Conservation (phyloP, 1,140 invertebrate genomes). For the Hylaeus anthracinus region DNA sequence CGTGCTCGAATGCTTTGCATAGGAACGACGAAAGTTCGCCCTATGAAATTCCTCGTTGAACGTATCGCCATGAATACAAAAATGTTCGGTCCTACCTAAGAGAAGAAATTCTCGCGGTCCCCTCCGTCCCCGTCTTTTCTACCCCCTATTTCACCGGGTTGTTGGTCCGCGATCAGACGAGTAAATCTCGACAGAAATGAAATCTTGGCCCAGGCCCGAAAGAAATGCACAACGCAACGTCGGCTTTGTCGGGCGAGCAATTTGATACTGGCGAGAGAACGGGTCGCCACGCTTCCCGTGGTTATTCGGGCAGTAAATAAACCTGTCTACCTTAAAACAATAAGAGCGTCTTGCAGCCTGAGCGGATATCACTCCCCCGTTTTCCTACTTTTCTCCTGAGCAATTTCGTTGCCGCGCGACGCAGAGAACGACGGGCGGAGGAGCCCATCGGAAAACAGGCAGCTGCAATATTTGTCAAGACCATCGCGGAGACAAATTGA, state of each 20-base stretch:
- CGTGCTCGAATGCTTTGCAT: conserved; percentile 12
- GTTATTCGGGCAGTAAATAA: conserved; percentile 74
- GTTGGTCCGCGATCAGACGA: conserved; percentile 20
- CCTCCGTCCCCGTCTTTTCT: background rate
- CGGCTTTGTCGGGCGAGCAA: conserved; percentile 50
- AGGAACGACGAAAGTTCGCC: background rate
- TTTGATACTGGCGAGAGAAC: conserved; percentile 52
- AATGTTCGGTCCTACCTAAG: background rate
- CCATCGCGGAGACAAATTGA: conserved; percentile 69
- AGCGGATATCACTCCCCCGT: conserved; percentile 52
- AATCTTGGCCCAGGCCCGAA: conserved; percentile 36
- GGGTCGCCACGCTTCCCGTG: conserved; percentile 45
- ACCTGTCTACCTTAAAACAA: conserved; percentile 73
- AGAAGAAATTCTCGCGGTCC: conserved; percentile 20
- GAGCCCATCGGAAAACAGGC: conserved; percentile 39
- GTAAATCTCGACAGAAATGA: conserved; percentile 55
- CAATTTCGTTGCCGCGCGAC: conserved; percentile 65
- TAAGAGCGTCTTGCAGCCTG: conserved; percentile 66
- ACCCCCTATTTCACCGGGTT: background rate
- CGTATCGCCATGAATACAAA: conserved; percentile 3
- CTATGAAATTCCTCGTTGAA: conserved; percentile 15
- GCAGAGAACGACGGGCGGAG: conserved; percentile 3
- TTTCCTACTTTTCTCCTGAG: conserved; percentile 56
- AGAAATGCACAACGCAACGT: conserved; percentile 52
- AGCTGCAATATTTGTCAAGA: conserved; percentile 70